Base-by-base conservation (phyloP, 2,797 vertebrate genomes). In the Lagodon rhomboides region DNA sequence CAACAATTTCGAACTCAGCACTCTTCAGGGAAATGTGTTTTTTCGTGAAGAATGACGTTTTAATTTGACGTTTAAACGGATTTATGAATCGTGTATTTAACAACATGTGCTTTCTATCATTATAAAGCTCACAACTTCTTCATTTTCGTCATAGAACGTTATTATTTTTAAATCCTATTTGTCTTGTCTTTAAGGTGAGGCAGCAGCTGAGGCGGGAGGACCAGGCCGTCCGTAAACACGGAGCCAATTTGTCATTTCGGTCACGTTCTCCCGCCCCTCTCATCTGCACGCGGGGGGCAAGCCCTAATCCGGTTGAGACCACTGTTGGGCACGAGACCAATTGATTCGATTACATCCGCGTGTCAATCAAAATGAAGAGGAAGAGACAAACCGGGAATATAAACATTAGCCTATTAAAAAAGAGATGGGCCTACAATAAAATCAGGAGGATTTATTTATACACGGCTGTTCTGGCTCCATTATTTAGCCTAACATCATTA, bases 271-370 rank as follows among this genome's bases (percentile, higher is more conserved):
- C 74, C 60, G 25, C 66, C 80, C 69, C 75, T 73, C 75, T 82
- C 75, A 17, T 84, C 8, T 58, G 80, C 83, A 70, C 76, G 75
- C 51, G 75, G 69, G 88, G 76, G 80, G 65, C 64, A 46, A 75
- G 0, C 68, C 74, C 85, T 93, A 93, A 94, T 93, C 91, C 72
- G 88, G 77, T 51, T 68, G 79, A 76, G 87, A 78, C 72, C 22
- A 74, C 66, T 80, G 81, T 80, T 75, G 76, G 80, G 91, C 93
- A 91, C 90, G 85, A 90, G 89, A 90, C 85, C 86, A 77, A 80
- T 54, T 85, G 79, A 90, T 89, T 89, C 59, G 59, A 89, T 92
- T 82, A 90, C 64, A 84, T 66, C 73, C 82, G 46, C 54, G 70
- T 77, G 82, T 87, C 87, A 90, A 75, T 89, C 85, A 90, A 67